Conservation (phyloP, 2,888 invertebrate species). For the Endotricha flammealis region DNA sequence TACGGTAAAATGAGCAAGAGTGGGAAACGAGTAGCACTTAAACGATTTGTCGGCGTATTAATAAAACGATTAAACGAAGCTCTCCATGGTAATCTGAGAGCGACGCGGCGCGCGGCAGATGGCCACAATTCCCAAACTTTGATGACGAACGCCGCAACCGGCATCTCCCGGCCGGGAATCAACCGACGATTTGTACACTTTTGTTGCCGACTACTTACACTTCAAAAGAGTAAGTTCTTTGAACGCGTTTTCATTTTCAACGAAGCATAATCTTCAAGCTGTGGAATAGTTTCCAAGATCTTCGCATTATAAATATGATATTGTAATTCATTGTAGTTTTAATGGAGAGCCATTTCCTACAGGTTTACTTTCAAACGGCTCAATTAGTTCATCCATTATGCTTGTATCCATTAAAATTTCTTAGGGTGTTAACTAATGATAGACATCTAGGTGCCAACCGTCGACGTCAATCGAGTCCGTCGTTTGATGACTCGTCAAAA, state of each 20-base stretch:
- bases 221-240: constrained; percentile 42
- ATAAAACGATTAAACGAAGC: constrained; percentile 78
- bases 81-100: constrained; percentile 72
- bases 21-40: constrained; percentile 57
- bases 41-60: constrained; percentile 76
- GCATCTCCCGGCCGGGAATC: constrained; percentile 40
- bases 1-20: constrained; percentile 33
- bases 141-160: constrained; percentile 59
- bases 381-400: neutral
- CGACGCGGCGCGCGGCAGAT: constrained; percentile 69
- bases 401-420: constrained; percentile 30
- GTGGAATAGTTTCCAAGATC: neutral
- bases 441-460: constrained; percentile 43
- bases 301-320: no score
- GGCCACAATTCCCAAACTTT: constrained; percentile 74
- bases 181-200: constrained; percentile 62
- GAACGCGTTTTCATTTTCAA: constrained; percentile 34
- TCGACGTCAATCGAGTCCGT: constrained; percentile 59
- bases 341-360: no score
- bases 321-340: no score
- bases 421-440: constrained; percentile 48
- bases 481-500: constrained; percentile 77
- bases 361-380: no score
- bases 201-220: constrained; percentile 53
- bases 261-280: constrained; percentile 1